A percentile compares a stretch with the other conserved stretches of the same genome.
Evolutionary conservation across 2,888 invertebrate species (phyloP).

Genomic region (Rapana venosa): DNA sequence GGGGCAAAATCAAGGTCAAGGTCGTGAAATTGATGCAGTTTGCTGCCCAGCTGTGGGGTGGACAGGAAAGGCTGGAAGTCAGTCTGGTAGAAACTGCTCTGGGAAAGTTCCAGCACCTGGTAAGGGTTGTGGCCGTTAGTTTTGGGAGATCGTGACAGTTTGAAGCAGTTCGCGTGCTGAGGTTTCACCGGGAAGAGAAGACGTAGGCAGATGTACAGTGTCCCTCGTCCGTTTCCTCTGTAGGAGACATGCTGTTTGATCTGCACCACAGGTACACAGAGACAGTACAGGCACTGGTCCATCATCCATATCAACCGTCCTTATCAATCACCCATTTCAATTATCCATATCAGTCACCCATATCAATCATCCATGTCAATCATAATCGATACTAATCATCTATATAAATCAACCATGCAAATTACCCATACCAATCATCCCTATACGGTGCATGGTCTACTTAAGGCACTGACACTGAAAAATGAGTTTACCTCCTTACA

Average conservation of each 20-base stretch:
- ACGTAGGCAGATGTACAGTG: conserved; percentile 12
- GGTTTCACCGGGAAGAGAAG: conserved; percentile 17
- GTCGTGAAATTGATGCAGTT: conserved; percentile 29
- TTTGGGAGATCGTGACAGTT: background rate
- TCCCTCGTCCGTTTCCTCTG: background rate
- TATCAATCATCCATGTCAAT: too few relatives aligned
- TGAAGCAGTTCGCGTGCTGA: background rate
- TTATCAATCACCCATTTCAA: too few relatives aligned
- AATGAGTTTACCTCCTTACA: too few relatives aligned
- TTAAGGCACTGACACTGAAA: too few relatives aligned
- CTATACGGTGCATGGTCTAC: too few relatives aligned
- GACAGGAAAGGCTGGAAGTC: background rate
- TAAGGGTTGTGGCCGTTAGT: background rate
- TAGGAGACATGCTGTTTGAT: background rate
- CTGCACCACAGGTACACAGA: too few relatives aligned
- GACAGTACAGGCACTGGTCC: too few relatives aligned
- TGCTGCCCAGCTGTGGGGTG: conserved; percentile 24
- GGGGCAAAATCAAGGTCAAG: conserved; percentile 33
- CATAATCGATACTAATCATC: too few relatives aligned
- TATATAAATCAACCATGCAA: too few relatives aligned
- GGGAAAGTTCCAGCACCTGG: conserved; percentile 30
- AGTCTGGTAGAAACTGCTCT: background rate
- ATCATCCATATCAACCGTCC: too few relatives aligned
- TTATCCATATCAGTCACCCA: too few relatives aligned
- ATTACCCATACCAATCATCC: too few relatives aligned